phyloP scores from a whole-genome alignment of 2,113 vertebrate genomes.

The Microcebus lehilahytsara region DNA sequence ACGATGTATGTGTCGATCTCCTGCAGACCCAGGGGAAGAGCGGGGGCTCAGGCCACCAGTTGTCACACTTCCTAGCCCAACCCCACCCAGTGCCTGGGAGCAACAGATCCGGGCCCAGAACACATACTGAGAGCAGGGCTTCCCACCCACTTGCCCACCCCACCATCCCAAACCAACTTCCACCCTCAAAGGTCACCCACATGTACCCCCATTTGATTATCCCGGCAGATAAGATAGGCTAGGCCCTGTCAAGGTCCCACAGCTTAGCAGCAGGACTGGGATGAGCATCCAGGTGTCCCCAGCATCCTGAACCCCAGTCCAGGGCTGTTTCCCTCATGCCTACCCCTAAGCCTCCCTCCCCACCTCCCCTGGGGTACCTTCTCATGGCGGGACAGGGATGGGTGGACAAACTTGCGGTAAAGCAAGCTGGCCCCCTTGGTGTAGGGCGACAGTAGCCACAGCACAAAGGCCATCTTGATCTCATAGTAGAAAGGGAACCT shows the following conservation, averaged over 20 bases:
- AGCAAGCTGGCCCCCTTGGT: conserved; percentile 86
- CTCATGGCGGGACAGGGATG: conserved; percentile 82
- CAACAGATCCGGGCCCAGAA: neutral
- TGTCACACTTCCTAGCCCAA: neutral
- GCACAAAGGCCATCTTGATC: conserved; percentile 86
- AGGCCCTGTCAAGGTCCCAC: neutral
- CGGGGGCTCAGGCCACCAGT: rapidly evolving
- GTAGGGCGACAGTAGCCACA: conserved; percentile 87
- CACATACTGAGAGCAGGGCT: neutral
- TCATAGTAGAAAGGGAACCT: conserved; percentile 90
- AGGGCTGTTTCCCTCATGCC: neutral
- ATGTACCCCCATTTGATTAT: neutral
- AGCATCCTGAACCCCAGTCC: neutral
- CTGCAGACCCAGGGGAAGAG: conserved; percentile 74
- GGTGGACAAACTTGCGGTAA: conserved; percentile 86
- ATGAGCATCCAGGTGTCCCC: neutral
- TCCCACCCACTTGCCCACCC: neutral
- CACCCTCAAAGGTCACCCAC: neutral
- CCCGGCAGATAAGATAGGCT: neutral
- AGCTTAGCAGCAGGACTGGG: neutral
- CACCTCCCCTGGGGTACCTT: conserved; percentile 75
- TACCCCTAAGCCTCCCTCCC: neutral
- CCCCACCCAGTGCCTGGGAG: neutral
- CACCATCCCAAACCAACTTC: neutral
- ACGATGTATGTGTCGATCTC: conserved; percentile 85